These are phyloP conservation scores for Benitochromis conjunctus DNA, from an alignment of 2,113 vertebrate genomes.

Conservation along the genomic window DNA sequence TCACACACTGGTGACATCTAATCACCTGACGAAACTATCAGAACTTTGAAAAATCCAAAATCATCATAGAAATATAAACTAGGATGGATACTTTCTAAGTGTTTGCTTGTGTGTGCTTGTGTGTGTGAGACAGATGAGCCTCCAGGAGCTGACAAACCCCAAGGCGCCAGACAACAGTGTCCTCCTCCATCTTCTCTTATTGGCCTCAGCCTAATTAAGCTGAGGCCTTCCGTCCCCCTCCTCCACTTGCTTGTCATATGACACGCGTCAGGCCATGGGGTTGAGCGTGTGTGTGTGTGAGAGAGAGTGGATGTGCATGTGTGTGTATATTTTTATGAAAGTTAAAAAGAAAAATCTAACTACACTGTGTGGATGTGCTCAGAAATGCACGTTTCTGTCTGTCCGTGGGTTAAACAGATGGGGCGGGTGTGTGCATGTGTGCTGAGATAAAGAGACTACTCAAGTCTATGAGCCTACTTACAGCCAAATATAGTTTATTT, in stretches of 20 bases:
- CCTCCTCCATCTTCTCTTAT: conserved; percentile 59
- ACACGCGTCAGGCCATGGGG: background rate
- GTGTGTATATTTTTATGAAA: background rate
- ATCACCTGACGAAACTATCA: background rate
- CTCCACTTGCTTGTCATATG: conserved; percentile 14
- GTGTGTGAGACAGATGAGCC: conserved; percentile 27
- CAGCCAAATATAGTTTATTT: conserved; percentile 34
- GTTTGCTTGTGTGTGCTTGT: background rate
- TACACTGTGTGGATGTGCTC: background rate
- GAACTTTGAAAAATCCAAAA: background rate
- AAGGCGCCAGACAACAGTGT: conserved; percentile 61
- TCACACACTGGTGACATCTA: background rate
- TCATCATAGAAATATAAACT: background rate
- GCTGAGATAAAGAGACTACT: background rate
- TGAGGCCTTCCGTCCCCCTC: conserved; percentile 2
- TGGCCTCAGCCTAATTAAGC: conserved; percentile 54
- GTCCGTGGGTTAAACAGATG: background rate
- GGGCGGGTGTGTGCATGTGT: background rate
- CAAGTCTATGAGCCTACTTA: conserved; percentile 7
- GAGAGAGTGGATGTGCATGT: background rate
- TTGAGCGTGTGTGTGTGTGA: background rate
- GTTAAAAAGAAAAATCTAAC: background rate
- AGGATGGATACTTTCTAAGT: background rate
- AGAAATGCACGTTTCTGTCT: background rate
- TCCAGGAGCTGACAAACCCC: conserved; percentile 30